Percentiles rank a stretch among this genome's conserved stretches.
Conservation (phyloP, 1,140 invertebrate species). For the Aphelinus certus region DNA sequence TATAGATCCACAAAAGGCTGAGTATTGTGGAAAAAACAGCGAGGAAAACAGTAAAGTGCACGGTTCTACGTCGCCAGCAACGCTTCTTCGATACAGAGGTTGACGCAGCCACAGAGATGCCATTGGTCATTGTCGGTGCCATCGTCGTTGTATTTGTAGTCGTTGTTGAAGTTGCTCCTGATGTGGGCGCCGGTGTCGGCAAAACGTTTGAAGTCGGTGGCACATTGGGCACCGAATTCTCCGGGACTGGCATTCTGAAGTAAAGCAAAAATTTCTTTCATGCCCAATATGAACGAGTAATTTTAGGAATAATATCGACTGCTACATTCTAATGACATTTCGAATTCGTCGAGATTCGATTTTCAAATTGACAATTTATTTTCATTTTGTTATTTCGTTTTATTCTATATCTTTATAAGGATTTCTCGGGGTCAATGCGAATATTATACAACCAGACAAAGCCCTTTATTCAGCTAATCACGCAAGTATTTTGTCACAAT, state of each 20-base stretch:
- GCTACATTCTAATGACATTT: background rate
- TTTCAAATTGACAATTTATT: too few species aligned
- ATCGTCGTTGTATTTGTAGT: slow-evolving; percentile 12
- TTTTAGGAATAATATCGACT: background rate
- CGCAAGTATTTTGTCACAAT: too few species aligned
- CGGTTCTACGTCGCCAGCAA: slow-evolving; percentile 27
- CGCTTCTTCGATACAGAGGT: slow-evolving; percentile 14
- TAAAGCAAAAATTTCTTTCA: background rate
- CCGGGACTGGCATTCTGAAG: slow-evolving; percentile 17
- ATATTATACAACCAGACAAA: too few species aligned
- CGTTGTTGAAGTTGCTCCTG: background rate
- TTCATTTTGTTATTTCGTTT: too few species aligned
- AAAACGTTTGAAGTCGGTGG: background rate
- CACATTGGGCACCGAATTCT: background rate
- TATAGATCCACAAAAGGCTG: slow-evolving; percentile 35
- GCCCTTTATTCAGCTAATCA: too few species aligned
- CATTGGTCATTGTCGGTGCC: background rate
- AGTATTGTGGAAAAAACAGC: slow-evolving; percentile 39
- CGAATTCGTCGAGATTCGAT: too few species aligned
- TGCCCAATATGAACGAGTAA: background rate
- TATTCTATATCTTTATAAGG: too few species aligned
- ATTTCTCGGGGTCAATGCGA: too few species aligned
- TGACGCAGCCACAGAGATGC: background rate
- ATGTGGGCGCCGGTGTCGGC: background rate
- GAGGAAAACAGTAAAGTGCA: slow-evolving; percentile 36